Evolutionary conservation across 2,888 invertebrate species (phyloP), one percentile per base, ranked within the genome.

Genomic region (Encarsia formosa): DNA sequence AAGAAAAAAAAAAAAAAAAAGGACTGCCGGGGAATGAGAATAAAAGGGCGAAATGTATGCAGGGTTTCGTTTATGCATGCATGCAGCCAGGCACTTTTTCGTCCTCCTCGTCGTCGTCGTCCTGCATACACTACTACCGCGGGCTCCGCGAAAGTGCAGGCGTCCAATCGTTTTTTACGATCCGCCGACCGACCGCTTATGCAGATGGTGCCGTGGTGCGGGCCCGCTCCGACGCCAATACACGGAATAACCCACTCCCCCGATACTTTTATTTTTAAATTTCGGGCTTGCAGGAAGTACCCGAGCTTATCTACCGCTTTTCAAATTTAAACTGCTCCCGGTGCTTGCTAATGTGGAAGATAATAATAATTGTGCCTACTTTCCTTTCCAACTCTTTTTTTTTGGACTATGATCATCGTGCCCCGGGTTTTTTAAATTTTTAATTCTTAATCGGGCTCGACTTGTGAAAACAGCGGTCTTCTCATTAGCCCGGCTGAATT

Each of bases 81-180:
- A 49, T 16, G 38, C 44, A 22, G 15, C 20, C n/a, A 26, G 39
- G 15, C 20, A 26, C 13, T 13, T 43, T 49, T 49, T 50, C 31
- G 32, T 26, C 29, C 29, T 13, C 8, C 29, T 29, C 29, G 29
- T 29, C 29, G 29, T 29, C 29, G 29, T 29, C 8, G 29, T 29
- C 29, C 8, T 29, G 29, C 8, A 29, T 29, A 29, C 13, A 13
- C 8, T 29, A 13, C 29, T 9, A 13, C 8, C 8, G 13, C 29
- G 8, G 1, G 18, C 15, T 34, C 20, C 18, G 13, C 11, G 35
- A 23, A 39, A 19, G 35, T 34, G 44, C 37, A 52, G 40, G 42
- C 48, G 52, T 43, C 52, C 52, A 38, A 53, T 48, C 45, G 54
- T 41, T 49, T 49, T 53, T 53, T 53, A 47, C 47, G 47, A 52